phyloP scores from a whole-genome alignment of 1,140 invertebrate genomes.

The Conopomorpha cramerella region DNA sequence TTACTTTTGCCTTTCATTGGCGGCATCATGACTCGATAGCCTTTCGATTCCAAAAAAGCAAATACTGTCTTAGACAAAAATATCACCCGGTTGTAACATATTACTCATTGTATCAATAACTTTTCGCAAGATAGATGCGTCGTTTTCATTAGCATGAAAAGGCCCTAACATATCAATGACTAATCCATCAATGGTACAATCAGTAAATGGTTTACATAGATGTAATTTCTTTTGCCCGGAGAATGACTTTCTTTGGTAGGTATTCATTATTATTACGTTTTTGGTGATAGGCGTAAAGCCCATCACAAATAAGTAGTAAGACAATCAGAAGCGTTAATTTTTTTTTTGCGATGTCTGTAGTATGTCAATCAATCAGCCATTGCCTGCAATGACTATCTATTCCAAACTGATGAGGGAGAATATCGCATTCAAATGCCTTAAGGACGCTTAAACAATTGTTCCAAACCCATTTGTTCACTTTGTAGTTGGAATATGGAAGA shows the following conservation, averaged over 20 bases:
- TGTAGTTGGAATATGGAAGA: too few relatives aligned
- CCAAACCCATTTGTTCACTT: too few relatives aligned
- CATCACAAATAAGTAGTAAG: too few relatives aligned
- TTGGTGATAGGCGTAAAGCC: background rate
- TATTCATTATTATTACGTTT: background rate
- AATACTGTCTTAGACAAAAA: background rate
- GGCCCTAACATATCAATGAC: background rate
- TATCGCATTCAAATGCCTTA: too few relatives aligned
- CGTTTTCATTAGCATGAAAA: slow-evolving; percentile 1
- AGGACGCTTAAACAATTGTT: too few relatives aligned
- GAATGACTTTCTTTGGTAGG: background rate
- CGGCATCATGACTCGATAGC: background rate
- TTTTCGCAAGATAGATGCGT: background rate
- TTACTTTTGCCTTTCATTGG: background rate
- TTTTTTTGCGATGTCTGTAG: too few relatives aligned
- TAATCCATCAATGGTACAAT: background rate
- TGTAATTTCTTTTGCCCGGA: background rate
- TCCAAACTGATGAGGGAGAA: too few relatives aligned
- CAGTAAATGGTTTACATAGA: background rate
- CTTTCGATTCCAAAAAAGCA: slow-evolving; percentile 1
- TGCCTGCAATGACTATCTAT: too few relatives aligned
- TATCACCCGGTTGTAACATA: background rate
- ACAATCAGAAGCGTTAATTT: too few relatives aligned
- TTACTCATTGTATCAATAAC: background rate
- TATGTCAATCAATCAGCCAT: too few relatives aligned